These are phyloP conservation scores for Adelphocoris suturalis DNA, from an alignment of 2,888 invertebrate genomes.

Conservation along the genomic window DNA sequence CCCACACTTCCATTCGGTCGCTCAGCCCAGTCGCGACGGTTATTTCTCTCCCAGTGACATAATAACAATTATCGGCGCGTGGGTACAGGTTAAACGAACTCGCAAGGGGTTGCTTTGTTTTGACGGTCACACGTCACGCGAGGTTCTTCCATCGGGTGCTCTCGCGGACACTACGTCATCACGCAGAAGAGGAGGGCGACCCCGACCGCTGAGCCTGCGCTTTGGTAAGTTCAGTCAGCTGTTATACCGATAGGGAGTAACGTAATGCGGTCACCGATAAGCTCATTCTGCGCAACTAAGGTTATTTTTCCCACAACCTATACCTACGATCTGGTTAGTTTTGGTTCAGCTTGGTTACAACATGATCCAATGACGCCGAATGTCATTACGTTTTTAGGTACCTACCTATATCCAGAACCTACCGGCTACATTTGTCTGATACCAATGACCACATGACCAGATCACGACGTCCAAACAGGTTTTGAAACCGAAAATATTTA, in stretches of 20 bases:
- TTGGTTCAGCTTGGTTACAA: no score
- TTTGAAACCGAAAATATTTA: not conserved
- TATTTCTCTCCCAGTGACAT: not conserved
- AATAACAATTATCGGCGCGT: not conserved
- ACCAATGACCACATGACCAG: not conserved
- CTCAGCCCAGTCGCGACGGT: not conserved
- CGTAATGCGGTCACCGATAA: not conserved
- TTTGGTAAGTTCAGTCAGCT: conserved; percentile 29
- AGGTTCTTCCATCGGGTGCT: not conserved
- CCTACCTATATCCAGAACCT: no score
- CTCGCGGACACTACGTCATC: not conserved
- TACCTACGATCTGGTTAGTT: no score
- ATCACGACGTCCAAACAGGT: not conserved
- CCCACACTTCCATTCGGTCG: no score
- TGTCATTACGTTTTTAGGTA: no score
- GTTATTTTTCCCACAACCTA: not conserved
- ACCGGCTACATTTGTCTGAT: no score
- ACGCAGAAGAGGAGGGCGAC: not conserved
- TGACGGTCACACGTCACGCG: not conserved
- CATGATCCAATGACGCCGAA: no score
- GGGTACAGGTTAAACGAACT: not conserved
- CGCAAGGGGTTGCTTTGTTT: not conserved
- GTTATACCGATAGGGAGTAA: not conserved
- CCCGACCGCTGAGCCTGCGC: conserved; percentile 15
- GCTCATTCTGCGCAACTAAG: not conserved